Evolutionary conservation across 1,140 invertebrate species (phyloP).

Genomic region (Gonatopus flavifemur): DNA sequence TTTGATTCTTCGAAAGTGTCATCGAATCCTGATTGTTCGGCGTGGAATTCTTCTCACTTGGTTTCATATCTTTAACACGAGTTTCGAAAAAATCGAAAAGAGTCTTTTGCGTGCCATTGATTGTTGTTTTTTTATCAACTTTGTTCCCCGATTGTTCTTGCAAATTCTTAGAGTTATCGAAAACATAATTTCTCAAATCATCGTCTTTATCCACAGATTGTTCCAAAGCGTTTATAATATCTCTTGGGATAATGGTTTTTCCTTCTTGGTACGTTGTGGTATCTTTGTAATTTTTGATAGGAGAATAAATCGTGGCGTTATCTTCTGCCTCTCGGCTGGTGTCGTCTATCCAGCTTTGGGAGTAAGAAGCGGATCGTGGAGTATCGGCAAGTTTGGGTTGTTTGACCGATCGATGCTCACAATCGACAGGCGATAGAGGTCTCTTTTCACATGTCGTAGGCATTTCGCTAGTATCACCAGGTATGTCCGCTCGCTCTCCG

Average conservation of each 20-base stretch:
- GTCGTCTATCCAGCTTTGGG: neutral
- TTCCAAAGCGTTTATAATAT: neutral
- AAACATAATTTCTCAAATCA: too few species aligned
- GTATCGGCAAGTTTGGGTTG: constrained; percentile 19
- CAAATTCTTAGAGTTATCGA: too few species aligned
- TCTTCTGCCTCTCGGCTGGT: neutral
- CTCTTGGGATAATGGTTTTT: neutral
- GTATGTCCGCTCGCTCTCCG: constrained; percentile 35
- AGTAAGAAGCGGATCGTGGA: neutral
- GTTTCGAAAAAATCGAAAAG: too few species aligned
- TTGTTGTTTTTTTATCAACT: too few species aligned
- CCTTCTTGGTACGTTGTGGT: neutral
- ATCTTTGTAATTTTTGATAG: too few species aligned
- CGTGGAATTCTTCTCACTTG: neutral
- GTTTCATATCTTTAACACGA: neutral
- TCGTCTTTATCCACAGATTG: neutral
- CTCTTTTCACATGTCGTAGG: constrained; percentile 36
- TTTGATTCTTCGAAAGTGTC: constrained; percentile 16
- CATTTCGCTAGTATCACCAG: constrained; percentile 29
- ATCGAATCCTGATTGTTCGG: constrained; percentile 8
- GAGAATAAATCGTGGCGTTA: too few species aligned
- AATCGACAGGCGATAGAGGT: constrained; percentile 35
- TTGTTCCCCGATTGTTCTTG: too few species aligned
- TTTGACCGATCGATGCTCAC: constrained; percentile 28
- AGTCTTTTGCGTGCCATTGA: too few species aligned